Evolutionary conservation across 53 echinoderm and acorn worm species (phyloP).

Genomic region (Patiria pectinifera): DNA sequence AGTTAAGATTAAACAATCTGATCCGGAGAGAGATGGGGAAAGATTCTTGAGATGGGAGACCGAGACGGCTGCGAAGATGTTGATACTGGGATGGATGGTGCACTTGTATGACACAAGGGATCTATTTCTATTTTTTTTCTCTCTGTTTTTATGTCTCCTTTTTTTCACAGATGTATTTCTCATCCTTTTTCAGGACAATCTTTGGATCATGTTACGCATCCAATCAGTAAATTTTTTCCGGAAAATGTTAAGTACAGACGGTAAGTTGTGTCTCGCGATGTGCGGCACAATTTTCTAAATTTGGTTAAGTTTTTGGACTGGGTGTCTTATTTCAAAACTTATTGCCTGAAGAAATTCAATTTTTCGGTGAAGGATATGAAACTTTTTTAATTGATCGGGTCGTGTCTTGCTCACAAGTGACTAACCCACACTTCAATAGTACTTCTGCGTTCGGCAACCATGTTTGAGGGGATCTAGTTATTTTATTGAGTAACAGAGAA

Average conservation of each 20-base stretch:
- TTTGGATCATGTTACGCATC: neutral
- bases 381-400: too few relatives aligned
- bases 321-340: too few relatives aligned
- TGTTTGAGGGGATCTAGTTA: too few relatives aligned
- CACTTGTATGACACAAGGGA: neutral
- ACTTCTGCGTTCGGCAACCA: too few relatives aligned
- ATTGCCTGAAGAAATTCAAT: too few relatives aligned
- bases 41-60: neutral
- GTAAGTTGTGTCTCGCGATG: neutral
- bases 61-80: neutral
- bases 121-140: neutral
- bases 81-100: neutral
- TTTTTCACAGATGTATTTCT: neutral
- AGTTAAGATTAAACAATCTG: slow-evolving; percentile 48
- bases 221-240: neutral
- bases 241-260: neutral
- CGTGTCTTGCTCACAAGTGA: too few relatives aligned
- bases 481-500: too few relatives aligned
- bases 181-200: neutral
- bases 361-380: too few relatives aligned
- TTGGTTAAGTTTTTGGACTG: too few relatives aligned
- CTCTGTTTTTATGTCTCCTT: neutral
- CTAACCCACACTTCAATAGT: too few relatives aligned
- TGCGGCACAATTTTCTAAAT: too few relatives aligned
- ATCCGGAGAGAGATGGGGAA: neutral